phyloP scores from a whole-genome alignment of 2,797 vertebrate species.

The Argentina silus region DNA sequence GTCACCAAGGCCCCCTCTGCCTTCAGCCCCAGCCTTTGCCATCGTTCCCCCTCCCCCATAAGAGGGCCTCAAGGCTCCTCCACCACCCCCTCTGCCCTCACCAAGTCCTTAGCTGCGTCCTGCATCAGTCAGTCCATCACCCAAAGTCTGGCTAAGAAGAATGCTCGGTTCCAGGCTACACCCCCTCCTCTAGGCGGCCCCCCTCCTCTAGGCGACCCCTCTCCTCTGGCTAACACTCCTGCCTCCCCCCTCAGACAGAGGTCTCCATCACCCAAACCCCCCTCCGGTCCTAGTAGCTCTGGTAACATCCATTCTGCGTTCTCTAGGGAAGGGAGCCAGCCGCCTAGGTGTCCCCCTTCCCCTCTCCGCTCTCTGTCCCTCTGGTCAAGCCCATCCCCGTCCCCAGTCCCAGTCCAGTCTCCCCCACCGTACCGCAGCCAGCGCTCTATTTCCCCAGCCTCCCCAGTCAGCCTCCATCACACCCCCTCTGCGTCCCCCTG shows the following conservation, averaged over 20 bases:
- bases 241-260: conserved; percentile 45
- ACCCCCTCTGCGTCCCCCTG: conserved; percentile 38
- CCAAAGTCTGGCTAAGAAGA: conserved; percentile 80
- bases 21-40: conserved; percentile 48
- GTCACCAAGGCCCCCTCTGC: conserved; percentile 36
- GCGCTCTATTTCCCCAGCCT: conserved; percentile 30
- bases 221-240: conserved; percentile 20
- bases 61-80: conserved; percentile 24
- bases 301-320: conserved; percentile 24
- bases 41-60: conserved; percentile 26
- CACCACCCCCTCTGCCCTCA: conserved; percentile 71
- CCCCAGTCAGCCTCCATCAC: conserved; percentile 31
- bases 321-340: conserved; percentile 42
- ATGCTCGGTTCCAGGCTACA: conserved; percentile 40
- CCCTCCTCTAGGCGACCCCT: conserved; percentile 1
- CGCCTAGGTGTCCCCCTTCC: conserved; percentile 38
- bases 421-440: conserved; percentile 42
- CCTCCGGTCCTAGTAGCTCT: not conserved
- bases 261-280: conserved; percentile 67
- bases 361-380: conserved; percentile 46
- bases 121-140: conserved; percentile 87
- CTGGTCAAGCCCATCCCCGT: conserved; percentile 27
- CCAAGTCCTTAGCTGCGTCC: conserved; percentile 83
- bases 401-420: conserved; percentile 19
- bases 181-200: not conserved